Evolutionary conservation across 30 jellyfish, hydroid and myxozoan species (phyloP).

Genomic region (Mastigias papua): DNA sequence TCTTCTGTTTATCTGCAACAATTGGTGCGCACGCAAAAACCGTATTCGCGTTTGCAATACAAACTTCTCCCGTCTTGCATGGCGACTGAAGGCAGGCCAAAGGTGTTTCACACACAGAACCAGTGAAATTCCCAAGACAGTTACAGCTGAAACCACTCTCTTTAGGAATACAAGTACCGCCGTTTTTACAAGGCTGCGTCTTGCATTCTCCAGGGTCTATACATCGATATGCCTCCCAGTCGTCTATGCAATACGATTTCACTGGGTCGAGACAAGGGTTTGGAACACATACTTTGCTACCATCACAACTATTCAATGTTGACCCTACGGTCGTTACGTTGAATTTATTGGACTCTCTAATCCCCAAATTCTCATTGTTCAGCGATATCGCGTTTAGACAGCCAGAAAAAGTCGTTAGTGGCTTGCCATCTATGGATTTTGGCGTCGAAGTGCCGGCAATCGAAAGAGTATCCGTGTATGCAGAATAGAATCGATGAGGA

Average conservation of each 20-base stretch:
- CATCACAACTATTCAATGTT: conserved; percentile 49
- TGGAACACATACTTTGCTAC: conserved; percentile 74
- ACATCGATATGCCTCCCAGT: conserved; percentile 75
- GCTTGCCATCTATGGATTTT: conserved; percentile 10
- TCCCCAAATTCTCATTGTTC: conserved; percentile 59
- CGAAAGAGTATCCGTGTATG: conserved; percentile 19
- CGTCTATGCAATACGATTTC: conserved; percentile 66
- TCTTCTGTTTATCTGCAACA: neutral
- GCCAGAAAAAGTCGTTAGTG: conserved; percentile 45
- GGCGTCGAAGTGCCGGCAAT: conserved; percentile 70
- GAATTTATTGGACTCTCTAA: conserved; percentile 60
- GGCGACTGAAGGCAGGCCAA: conserved; percentile 63
- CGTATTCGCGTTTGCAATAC: conserved; percentile 40
- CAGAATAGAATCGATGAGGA: conserved; percentile 69
- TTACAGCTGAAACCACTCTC: conserved; percentile 57
- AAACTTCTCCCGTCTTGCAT: conserved; percentile 47
- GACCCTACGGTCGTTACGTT: conserved; percentile 44
- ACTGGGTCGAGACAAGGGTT: conserved; percentile 76
- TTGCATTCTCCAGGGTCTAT: conserved; percentile 82
- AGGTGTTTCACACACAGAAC: conserved; percentile 71
- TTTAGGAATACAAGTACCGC: conserved; percentile 63
- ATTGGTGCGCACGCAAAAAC: conserved; percentile 33
- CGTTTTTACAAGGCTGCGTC: conserved; percentile 61
- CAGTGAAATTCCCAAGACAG: conserved; percentile 75
- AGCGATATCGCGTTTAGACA: conserved; percentile 66